Evolutionary conservation across 2,113 vertebrate species (phyloP), one percentile per base, ranked within the genome.

Genomic region (Microcebus jonahi): DNA sequence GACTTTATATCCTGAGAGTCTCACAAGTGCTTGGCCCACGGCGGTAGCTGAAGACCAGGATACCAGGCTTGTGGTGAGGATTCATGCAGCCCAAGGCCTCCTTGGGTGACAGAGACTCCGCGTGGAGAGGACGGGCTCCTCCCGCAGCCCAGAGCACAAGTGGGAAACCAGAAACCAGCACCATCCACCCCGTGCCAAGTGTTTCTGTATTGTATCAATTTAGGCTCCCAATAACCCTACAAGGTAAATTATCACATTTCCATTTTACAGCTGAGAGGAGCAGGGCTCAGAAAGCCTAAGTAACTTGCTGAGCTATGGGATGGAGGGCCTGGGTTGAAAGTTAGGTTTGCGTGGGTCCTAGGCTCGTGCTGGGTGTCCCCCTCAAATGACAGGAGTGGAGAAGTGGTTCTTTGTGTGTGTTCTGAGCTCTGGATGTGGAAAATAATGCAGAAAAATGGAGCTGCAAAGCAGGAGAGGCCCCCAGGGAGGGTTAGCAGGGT

Each of bases 11-110:
- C 18, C 39, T 48, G 50, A 48, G 63, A 76, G 36, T 36, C 3
- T 0, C n/a, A 55, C 25, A 29, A 29, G 70, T 2, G 21, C 9
- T 42, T 21, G 86, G 6, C 42, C 10, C 1, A 0, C 8, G 39
- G 65, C 5, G 14, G 29, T 13, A 80, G 45, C 14, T 11, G 73
- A n/a, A 13, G n/a, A 48, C 42, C 25, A 20, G 53, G 21, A 68
- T 13, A 8, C 31, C 81, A 53, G 45, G 34, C 59, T 10, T 34
- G 39, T 12, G 21, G 42, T 57, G 8, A 83, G 4, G 39, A 25
- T 34, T 76, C 59, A 5, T 2, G 15, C 55, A 73, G 42, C 20
- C 20, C 9, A 5, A 1, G 23, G 34, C 31, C 31, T 10, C 18
- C 14, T 1, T 12, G 17, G 4, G 31, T 2, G 29, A 42, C n/a